Evolutionary conservation across 2,113 vertebrate species (phyloP), one percentile per base, ranked within the genome.

Genomic region (Lampris incognitus): DNA sequence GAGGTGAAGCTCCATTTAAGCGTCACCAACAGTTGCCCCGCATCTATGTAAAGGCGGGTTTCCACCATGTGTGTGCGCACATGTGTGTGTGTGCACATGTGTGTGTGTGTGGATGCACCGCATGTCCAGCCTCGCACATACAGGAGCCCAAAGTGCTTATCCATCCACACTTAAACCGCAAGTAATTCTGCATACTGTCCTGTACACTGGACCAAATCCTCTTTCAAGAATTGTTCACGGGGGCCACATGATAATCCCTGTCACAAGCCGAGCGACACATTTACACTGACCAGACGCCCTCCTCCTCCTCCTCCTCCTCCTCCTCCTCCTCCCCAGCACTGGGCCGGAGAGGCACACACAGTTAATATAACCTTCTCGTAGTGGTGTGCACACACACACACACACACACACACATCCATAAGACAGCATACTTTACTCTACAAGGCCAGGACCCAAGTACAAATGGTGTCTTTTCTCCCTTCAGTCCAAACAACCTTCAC

Each of bases 401-500:
- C 54, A 57, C 55, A 36, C 66, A 56, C 40, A 73, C 78, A 74
- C 62, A 72, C 68, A 74, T 81, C 44, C 78, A 67, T 73, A 85
- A 6, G 1, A 65, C 49, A 44, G 72, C 76, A 76, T 68, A 75
- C 74, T 86, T 88, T 81, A 82, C 84, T 89, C 81, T 86, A 87
- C 81, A 88, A 83, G 84, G 81, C 13, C 57, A 54, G 75, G 78
- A 80, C 69, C 72, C 51, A 78, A 82, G 60, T 9, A 59, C 67
- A 73, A 66, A 67, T 11, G 49, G 46, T 52, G 37, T 5, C 58
- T 78, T 76, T 88, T 62, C 55, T 61, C 59, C 52, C 59, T 52
- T 71, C 3, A 74, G 48, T 69, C 67, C 51, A 74, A 86, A 79
- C 37, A 72, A 37, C 37, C 51, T 64, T 85, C 44, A 63, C 55